phyloP scores from a whole-genome alignment of 2,888 invertebrate genomes.

The Athripsodes cinereus region DNA sequence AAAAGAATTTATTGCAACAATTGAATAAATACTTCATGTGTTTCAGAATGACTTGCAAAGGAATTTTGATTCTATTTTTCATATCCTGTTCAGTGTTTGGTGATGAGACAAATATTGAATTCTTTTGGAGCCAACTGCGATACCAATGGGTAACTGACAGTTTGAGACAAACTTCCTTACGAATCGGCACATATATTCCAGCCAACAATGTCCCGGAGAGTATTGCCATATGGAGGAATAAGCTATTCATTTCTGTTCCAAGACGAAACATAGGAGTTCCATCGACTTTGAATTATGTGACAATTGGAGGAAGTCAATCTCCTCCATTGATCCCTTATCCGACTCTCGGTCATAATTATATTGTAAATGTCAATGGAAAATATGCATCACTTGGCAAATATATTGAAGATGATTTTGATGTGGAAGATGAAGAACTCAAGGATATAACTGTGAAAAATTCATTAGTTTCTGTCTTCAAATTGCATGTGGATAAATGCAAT shows the following conservation, averaged over 20 bases:
- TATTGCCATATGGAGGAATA: conserved; percentile 64
- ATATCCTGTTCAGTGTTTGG: conserved; percentile 36
- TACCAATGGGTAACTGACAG: conserved; percentile 60
- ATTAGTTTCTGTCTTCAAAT: conserved; percentile 67
- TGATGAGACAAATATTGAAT: conserved; percentile 56
- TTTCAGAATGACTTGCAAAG: too few relatives aligned
- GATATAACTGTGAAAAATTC: too few relatives aligned
- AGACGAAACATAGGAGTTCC: conserved; percentile 67
- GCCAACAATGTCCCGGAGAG: conserved; percentile 66
- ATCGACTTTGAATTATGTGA: conserved; percentile 62
- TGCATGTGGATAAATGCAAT: conserved; percentile 69
- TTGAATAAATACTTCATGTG: too few relatives aligned
- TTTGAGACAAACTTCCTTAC: conserved; percentile 54
- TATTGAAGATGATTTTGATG: too few relatives aligned
- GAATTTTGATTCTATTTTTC: too few relatives aligned
- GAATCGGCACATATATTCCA: conserved; percentile 53
- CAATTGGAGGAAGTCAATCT: conserved; percentile 57
- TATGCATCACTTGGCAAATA: too few relatives aligned
- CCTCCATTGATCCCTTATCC: conserved; percentile 71
- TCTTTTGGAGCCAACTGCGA: conserved; percentile 64
- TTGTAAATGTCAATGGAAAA: conserved; percentile 56
- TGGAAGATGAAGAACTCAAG: too few relatives aligned
- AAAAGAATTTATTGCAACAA: too few relatives aligned
- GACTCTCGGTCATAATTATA: conserved; percentile 68
- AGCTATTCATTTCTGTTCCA: conserved; percentile 64